Percentiles rank a stretch among this genome's conserved stretches.
phyloP scores from a whole-genome alignment of 2,797 vertebrate genomes.

The Botia almorhae region DNA sequence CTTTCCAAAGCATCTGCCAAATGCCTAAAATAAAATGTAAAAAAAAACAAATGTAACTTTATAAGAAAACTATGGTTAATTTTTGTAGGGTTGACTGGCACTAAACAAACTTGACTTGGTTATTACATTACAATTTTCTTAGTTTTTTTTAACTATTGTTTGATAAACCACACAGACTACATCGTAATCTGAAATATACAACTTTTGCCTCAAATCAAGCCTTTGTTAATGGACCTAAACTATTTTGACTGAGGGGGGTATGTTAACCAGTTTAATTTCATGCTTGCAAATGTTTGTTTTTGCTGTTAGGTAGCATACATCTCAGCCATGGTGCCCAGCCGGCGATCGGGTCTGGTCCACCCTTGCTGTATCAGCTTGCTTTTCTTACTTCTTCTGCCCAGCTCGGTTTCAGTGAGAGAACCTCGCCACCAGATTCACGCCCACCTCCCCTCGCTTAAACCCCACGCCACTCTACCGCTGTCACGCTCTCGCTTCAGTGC shows the following conservation, averaged over 20 bases:
- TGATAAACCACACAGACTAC: not conserved
- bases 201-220: not conserved
- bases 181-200: not conserved
- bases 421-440: slow-evolving; percentile 36
- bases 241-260: not conserved
- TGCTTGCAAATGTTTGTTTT: slow-evolving; percentile 66
- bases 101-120: too few species aligned
- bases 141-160: too few species aligned
- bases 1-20: too few species aligned
- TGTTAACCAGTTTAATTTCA: slow-evolving; percentile 32
- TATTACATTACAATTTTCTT: too few species aligned
- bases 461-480: slow-evolving; percentile 61
- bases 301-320: slow-evolving; percentile 66
- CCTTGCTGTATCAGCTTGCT: slow-evolving; percentile 64
- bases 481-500: slow-evolving; percentile 73
- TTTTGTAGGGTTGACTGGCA: too few species aligned
- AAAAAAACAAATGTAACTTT: too few species aligned
- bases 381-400: slow-evolving; percentile 66
- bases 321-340: slow-evolving; percentile 63
- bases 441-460: slow-evolving; percentile 67
- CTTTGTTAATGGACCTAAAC: not conserved
- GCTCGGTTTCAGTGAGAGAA: slow-evolving; percentile 55
- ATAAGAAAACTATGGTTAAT: too few species aligned
- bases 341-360: slow-evolving; percentile 57
- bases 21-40: too few species aligned